Evolutionary conservation across 2,113 vertebrate genomes (phyloP).

Genomic region (Hymenochirus boettgeri): DNA sequence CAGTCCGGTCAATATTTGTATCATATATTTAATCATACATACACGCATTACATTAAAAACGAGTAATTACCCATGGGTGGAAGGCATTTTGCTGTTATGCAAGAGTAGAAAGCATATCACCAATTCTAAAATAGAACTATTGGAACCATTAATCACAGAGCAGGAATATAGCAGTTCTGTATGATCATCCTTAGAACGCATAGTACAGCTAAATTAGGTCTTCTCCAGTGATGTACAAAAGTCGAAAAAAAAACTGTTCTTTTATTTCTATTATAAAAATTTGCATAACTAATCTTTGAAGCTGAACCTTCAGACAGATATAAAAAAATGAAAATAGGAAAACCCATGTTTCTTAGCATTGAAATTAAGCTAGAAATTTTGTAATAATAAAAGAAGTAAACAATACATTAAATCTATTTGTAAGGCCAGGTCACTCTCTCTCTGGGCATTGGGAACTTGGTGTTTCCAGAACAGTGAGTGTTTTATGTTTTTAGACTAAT

Average conservation of each 20-base stretch:
- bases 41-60: conserved; percentile 43
- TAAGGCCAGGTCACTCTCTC: too few species aligned
- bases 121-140: conserved; percentile 43
- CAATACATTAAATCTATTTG: too few species aligned
- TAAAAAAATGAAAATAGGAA: conserved; percentile 3
- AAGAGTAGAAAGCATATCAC: conserved; percentile 42
- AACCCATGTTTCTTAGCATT: too few species aligned
- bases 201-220: conserved; percentile 20
- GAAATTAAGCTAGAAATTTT: too few species aligned
- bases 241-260: conserved; percentile 20
- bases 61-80: conserved; percentile 43
- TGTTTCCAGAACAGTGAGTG: too few species aligned
- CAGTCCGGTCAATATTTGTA: conserved; percentile 40
- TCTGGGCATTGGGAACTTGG: too few species aligned
- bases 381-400: too few species aligned
- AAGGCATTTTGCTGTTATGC: conserved; percentile 44
- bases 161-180: conserved; percentile 39
- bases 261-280: conserved; percentile 35
- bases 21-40: conserved; percentile 44
- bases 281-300: conserved; percentile 4
- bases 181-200: conserved; percentile 5
- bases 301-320: conserved; percentile 2
- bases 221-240: conserved; percentile 17
- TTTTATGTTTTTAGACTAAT: too few species aligned
- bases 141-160: conserved; percentile 43